These are phyloP conservation scores for Perdix hodgsoniae DNA, from an alignment of 2,797 vertebrate genomes.

Conservation along the genomic window DNA sequence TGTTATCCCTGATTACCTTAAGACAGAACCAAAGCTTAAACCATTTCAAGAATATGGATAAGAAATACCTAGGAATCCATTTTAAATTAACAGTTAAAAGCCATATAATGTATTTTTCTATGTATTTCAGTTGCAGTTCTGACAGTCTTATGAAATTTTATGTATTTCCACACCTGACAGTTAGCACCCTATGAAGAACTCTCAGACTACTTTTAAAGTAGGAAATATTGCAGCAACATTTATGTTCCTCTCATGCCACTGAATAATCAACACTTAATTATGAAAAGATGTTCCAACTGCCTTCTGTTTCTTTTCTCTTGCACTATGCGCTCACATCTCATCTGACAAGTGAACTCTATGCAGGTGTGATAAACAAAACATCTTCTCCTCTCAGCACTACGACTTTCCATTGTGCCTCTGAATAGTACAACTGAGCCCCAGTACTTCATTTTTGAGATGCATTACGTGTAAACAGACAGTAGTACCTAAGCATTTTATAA, in stretches of 20 bases:
- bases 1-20: not conserved
- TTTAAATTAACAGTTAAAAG: not conserved
- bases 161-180: not conserved
- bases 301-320: not conserved
- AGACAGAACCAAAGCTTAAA: slow-evolving; percentile 21
- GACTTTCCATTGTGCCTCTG: not conserved
- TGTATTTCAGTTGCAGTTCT: not conserved
- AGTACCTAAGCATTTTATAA: too few species aligned
- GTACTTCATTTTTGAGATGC: not conserved
- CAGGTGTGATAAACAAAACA: not conserved
- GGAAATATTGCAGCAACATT: not conserved
- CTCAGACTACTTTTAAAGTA: not conserved
- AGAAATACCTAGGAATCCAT: not conserved
- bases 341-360: not conserved
- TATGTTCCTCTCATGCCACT: not conserved
- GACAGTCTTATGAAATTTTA: not conserved
- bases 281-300: not conserved
- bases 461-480: not conserved
- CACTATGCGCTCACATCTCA: not conserved
- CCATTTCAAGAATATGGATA: not conserved
- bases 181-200: not conserved
- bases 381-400: not conserved
- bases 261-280: not conserved
- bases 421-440: not conserved
- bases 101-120: not conserved